Evolutionary conservation across 2,113 vertebrate genomes (phyloP), one percentile per base, ranked within the genome.

Genomic region (Sinocyclocheilus anophthalmus): DNA sequence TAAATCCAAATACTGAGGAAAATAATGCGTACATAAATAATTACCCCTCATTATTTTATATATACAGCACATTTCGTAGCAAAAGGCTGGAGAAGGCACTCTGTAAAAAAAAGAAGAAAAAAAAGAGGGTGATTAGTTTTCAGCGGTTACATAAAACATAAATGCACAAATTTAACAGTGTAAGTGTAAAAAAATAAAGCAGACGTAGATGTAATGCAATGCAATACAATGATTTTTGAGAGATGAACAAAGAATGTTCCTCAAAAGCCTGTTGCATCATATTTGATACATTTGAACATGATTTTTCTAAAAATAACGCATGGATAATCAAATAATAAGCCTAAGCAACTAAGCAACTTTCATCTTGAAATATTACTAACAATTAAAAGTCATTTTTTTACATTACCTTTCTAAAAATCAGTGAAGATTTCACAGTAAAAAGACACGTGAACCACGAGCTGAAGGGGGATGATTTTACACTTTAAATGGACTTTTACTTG

Each of bases 21-120:
- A 82, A 55, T 57, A 48, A 76, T 45, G 76, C 57, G 33, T 48
- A 84, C 73, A 65, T 67, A 55, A n/a, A 85, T 33, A 30, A 39
- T 8, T 14, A 53, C 30, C 6, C 24, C 7, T 53, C 61, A 37
- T 45, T 33, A 78, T 53, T 39, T 48, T n/a, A 6, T 57, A 69
- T 33, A 26, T 61, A 78, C 77, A 30, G 50, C 45, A 83, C 14
- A 65, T 63, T 57, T 84, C 1, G 48, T 87, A 16, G 53, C 30
- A 13, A 45, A 70, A 65, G 78, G 22, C 20, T 61, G 81, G 67
- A 76, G 50, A 84, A 55, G 76, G 59, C 77, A n/a, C 48, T 81
- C 80, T 89, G 48, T 55, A 70, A 85, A 75, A 33, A 33, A 24
- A 12, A 16, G 80, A 75, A 26, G 26, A 24, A 18, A 16, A 87